Conservation (phyloP, 2,888 invertebrate species). For the Drosophila anceps region DNA sequence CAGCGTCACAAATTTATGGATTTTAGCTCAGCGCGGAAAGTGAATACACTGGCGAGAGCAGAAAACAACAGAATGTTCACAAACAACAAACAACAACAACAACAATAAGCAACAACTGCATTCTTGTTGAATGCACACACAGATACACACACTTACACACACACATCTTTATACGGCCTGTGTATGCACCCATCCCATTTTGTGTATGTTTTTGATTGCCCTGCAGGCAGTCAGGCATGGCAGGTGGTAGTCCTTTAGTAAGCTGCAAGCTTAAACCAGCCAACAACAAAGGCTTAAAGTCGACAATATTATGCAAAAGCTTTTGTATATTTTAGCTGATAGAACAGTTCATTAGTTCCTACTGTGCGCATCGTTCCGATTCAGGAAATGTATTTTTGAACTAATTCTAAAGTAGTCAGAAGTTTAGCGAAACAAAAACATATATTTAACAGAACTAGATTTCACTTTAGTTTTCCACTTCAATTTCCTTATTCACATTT, state of each 20-base stretch:
- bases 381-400: not conserved
- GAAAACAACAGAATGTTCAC: conserved; percentile 23
- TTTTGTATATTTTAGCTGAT: conserved; percentile 3
- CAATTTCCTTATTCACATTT: not conserved
- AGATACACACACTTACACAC: not conserved
- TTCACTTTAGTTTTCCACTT: not conserved
- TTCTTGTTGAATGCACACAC: conserved; percentile 11
- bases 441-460: not conserved
- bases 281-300: conserved; percentile 30
- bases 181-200: not conserved
- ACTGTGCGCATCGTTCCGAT: not conserved
- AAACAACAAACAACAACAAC: conserved; percentile 16
- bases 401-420: not conserved
- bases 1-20: conserved; percentile 65
- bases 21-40: conserved; percentile 37
- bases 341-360: conserved; percentile 13
- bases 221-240: conserved; percentile 3
- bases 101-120: conserved; percentile 18
- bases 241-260: conserved; percentile 30
- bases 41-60: conserved; percentile 16
- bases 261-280: conserved; percentile 20
- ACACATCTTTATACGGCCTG: not conserved
- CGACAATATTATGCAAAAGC: conserved; percentile 13
- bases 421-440: not conserved
- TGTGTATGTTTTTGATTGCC: conserved; percentile 20